Evolutionary conservation across 2,888 invertebrate genomes (phyloP), one percentile per base, ranked within the genome.

Genomic region (Maniola hyperantus): DNA sequence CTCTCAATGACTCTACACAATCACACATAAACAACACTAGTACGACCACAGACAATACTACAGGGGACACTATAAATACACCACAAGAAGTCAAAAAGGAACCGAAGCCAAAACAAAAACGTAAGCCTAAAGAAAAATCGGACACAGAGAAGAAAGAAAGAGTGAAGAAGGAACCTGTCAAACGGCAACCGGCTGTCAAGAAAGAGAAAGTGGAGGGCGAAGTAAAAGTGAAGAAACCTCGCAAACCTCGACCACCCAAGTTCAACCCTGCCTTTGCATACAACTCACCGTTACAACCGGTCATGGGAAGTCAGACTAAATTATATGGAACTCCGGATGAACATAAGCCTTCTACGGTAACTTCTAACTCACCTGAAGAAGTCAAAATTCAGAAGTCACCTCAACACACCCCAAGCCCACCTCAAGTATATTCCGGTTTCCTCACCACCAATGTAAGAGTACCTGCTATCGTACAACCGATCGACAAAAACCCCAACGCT

Each of bases 401-500:
- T 5, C 65, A 64, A 39, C 46, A 70, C 39, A 48, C 71, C 39
- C 69, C 63, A 62, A 65, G 65, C 20, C 57, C 72, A 42, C 66
- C 70, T 1, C 77, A 77, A 65, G 34, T 68, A 6, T 79, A 80
- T 57, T 50, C 76, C 10, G 73, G 73, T 71, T 54, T 76, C 67
- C 65, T 76, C 1, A 83, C 86, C 15, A 58, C 79, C 0, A 81
- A 65, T 33, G 67, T 77, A 33, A 71, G 86, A 39, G 80, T 85
- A 34, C 84, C 89, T 0, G 79, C 83, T 46, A 71, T 79, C 0
- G 59, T 89, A 2, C 77, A 79, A 18, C 90, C 90, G 0, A 73
- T 90, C 0, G 87, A 90, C 65, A 91, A 89, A 68, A 86, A 87
- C 46, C 89, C 89, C 0, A 89, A 81, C n/a, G 90, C 91, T 0